phyloP scores from a whole-genome alignment of 2,113 vertebrate genomes.

The Plecturocebus donacophilus region DNA sequence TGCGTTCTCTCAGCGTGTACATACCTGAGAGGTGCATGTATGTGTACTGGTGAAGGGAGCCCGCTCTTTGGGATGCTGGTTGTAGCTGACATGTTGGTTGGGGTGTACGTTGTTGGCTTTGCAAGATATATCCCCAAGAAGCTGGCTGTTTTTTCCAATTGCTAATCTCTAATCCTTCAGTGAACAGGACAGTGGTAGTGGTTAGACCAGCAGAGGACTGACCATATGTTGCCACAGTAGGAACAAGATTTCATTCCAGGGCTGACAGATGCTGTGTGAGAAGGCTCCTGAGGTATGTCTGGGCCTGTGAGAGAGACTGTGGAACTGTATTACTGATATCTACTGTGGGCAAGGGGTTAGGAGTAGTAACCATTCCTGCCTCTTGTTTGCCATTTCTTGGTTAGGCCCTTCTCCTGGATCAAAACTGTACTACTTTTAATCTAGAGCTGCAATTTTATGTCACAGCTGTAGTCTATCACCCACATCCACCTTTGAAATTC shows the following conservation, averaged over 20 bases:
- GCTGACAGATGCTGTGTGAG: accelerated
- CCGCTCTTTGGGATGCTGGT: background rate
- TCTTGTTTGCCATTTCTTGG: background rate
- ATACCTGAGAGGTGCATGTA: accelerated
- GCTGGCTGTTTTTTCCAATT: background rate
- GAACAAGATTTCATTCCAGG: background rate
- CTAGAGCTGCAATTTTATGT: background rate
- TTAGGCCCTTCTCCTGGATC: background rate
- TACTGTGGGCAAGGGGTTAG: background rate
- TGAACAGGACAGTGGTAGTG: background rate
- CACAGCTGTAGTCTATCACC: background rate
- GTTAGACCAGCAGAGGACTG: background rate
- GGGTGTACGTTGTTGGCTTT: background rate
- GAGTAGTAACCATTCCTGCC: background rate
- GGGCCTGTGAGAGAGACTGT: background rate
- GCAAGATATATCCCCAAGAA: background rate
- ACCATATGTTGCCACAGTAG: accelerated
- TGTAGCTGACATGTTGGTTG: background rate
- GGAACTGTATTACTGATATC: background rate
- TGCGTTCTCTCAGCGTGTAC: background rate
- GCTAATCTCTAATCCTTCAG: background rate
- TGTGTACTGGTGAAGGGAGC: accelerated
- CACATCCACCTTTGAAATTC: background rate
- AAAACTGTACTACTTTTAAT: background rate
- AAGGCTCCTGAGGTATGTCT: background rate